Conservation (phyloP, 1,140 invertebrate species). For the Atta cephalotes region DNA sequence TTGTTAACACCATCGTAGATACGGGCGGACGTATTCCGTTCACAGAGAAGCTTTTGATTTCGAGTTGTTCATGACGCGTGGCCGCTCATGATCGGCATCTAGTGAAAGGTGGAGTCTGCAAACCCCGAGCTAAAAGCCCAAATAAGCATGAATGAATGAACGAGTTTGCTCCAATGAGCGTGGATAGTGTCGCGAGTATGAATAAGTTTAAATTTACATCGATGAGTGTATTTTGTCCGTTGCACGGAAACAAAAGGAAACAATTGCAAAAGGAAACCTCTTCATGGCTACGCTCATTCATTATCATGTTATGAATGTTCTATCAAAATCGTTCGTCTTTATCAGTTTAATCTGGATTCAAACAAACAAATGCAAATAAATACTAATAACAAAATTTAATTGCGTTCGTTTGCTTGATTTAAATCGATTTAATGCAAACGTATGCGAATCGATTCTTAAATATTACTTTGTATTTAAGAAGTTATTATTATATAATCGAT, state of each 20-base stretch:
- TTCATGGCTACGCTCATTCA: not conserved
- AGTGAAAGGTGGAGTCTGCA: not conserved
- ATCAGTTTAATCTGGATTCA: not conserved
- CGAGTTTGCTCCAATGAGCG: slow-evolving; percentile 16
- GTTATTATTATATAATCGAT: not conserved
- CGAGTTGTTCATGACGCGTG: slow-evolving; percentile 48
- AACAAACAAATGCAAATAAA: not conserved
- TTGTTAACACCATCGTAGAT: slow-evolving; percentile 67
- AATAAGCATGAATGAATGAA: slow-evolving; percentile 15
- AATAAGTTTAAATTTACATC: slow-evolving; percentile 14
- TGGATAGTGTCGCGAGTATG: slow-evolving; percentile 1
- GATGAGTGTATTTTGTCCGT: not conserved
- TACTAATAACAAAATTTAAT: not conserved
- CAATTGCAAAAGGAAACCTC: not conserved
- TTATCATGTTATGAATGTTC: not conserved
- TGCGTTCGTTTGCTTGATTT: not conserved
- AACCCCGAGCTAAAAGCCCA: not conserved
- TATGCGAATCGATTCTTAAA: slow-evolving; percentile 60
- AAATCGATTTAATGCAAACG: not conserved
- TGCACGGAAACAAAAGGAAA: not conserved
- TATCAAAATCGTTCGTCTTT: not conserved
- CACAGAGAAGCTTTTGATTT: slow-evolving; percentile 65
- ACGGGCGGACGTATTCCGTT: slow-evolving; percentile 41
- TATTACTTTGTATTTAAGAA: not conserved
- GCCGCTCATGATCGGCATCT: slow-evolving; percentile 36